A percentile compares a stretch with the other conserved stretches of the same genome.
These are phyloP conservation scores for Desmodus rotundus DNA, from an alignment of 2,113 vertebrate genomes.

Conservation along the genomic window DNA sequence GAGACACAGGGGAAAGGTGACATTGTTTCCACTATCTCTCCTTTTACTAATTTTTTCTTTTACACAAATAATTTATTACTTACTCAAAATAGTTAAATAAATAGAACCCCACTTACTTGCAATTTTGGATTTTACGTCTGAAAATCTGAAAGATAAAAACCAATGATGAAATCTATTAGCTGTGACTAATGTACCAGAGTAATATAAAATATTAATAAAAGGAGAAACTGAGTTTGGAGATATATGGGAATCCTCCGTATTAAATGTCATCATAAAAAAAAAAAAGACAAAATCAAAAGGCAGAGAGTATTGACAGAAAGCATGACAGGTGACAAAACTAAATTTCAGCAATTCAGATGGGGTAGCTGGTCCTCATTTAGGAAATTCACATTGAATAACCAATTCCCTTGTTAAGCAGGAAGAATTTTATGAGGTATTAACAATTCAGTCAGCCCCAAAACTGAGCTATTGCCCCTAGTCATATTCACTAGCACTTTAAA, in stretches of 20 bases:
- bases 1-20: neutral
- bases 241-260: neutral
- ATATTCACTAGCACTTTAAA: conserved; percentile 15
- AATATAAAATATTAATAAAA: conserved; percentile 11
- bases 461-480: neutral
- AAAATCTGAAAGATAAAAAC: conserved; percentile 88
- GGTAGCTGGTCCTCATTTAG: neutral
- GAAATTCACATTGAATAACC: neutral
- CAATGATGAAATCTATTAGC: conserved; percentile 32
- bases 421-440: neutral
- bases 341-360: neutral
- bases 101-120: conserved; percentile 89
- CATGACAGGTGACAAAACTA: neutral
- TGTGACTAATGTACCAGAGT: neutral
- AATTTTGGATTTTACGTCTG: conserved; percentile 99
- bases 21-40: neutral
- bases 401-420: neutral
- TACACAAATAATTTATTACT: neutral
- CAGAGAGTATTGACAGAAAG: neutral
- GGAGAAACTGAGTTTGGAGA: neutral
- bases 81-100: conserved; percentile 23
- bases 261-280: neutral
- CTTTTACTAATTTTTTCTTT: neutral
- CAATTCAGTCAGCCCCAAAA: neutral
- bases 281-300: neutral